A percentile compares a stretch with the other conserved stretches of the same genome.
Conservation (phyloP, 2,113 vertebrate species). For the Forbesichthys papilliferus region DNA sequence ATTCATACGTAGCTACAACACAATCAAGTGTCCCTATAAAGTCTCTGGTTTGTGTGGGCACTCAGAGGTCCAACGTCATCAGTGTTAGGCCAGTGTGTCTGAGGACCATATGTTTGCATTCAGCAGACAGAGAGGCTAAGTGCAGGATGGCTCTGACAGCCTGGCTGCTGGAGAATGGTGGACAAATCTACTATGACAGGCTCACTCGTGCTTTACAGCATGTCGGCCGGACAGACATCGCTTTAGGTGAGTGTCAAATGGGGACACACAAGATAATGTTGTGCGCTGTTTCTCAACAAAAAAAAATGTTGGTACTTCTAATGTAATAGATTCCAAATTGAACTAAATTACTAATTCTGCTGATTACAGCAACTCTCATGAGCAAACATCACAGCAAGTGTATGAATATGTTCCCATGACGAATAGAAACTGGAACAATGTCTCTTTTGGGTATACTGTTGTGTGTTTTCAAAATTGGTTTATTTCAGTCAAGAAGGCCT, state of each 20-base stretch:
- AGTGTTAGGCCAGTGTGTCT: slow-evolving; percentile 37
- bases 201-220: slow-evolving; percentile 69
- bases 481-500: slow-evolving; percentile 51
- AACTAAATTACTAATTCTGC: slow-evolving; percentile 17
- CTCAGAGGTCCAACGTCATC: too few relatives aligned
- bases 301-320: neutral
- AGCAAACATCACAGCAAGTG: slow-evolving; percentile 39
- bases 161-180: slow-evolving; percentile 64
- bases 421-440: slow-evolving; percentile 59
- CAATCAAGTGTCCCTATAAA: too few relatives aligned
- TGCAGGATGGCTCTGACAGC: slow-evolving; percentile 63
- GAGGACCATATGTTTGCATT: slow-evolving; percentile 47
- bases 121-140: slow-evolving; percentile 47
- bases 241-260: slow-evolving; percentile 63
- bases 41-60: too few relatives aligned
- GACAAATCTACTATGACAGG: slow-evolving; percentile 72
- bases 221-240: slow-evolving; percentile 73
- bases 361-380: slow-evolving; percentile 43
- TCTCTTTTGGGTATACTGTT: slow-evolving; percentile 25
- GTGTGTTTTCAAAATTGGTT: slow-evolving; percentile 45
- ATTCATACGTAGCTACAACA: too few relatives aligned
- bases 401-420: slow-evolving; percentile 37
- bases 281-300: neutral
- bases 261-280: neutral
- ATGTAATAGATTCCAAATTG: slow-evolving; percentile 29